Evolutionary conservation across 2,113 vertebrate genomes (phyloP), one percentile per base, ranked within the genome.

Genomic region (Cacatua alba): DNA sequence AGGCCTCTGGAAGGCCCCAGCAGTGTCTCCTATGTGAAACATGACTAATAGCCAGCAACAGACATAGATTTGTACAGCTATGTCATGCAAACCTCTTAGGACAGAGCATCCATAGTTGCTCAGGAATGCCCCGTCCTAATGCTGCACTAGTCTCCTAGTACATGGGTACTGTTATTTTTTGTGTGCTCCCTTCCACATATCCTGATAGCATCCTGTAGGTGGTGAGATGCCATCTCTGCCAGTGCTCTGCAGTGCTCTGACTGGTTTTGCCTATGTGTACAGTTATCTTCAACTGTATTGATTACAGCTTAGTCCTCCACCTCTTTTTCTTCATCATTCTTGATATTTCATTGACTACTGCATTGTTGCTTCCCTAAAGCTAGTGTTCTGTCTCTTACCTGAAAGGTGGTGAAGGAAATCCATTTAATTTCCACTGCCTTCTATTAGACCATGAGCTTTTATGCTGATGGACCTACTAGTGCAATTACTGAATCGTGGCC

Each of bases 161-260:
- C 26, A 12, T 15, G 17, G 64, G 51, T 13, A 46, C 20, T 51
- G 15, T 9, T 7, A 13, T 46, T 57, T 44, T 39, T 31, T 13
- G 28, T 72, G 31, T 31, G 5, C 3, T 15, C 3, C 6, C 5
- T 5, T 31, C 35, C 25, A 53, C 0, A 0, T 31, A 49, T 4
- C 4, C 18, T 1, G 1, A 18, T 31, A 69, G 7, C 10, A 57
- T 26, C 55, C 41, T 17, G 3, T 20, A 53, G 7, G 9, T 43
- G 17, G 10, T 67, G 19, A 43, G 25, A 72, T 29, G 43, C 1
- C 33, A 10, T 13, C 20, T 65, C 31, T 35, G 17, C 17, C 18
- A 53, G 26, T 15, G 26, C 13, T 31, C 55, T 49, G 3, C n/a
- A 65, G 62, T 60, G 10, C 25, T 35, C 35, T 62, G 20, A 14